Percentiles rank a stretch among this genome's conserved stretches.
phyloP scores from a whole-genome alignment of 2,797 vertebrate species.

The Macroramphosus scolopax region DNA sequence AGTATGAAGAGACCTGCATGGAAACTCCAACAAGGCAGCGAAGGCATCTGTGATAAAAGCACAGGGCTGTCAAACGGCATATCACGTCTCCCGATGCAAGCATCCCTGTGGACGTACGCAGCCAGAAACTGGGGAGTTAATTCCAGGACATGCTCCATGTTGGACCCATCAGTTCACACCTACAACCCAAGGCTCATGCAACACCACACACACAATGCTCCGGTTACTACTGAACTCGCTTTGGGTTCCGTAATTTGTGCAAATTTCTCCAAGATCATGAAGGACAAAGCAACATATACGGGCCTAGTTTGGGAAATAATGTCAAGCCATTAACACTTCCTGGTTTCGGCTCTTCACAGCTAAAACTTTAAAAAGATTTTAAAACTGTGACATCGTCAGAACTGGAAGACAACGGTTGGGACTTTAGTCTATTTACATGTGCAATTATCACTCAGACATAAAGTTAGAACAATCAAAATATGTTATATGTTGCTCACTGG shows the following conservation, averaged over 20 bases:
- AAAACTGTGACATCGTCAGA: no score
- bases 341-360: no score
- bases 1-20: slow-evolving; percentile 11
- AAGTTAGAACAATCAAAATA: no score
- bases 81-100: slow-evolving; percentile 48
- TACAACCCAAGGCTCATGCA: slow-evolving; percentile 9
- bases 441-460: no score
- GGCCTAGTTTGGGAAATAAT: no score
- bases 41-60: slow-evolving; percentile 41
- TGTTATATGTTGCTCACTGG: no score
- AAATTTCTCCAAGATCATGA: not conserved
- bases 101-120: slow-evolving; percentile 30
- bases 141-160: slow-evolving; percentile 42
- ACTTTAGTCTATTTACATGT: no score
- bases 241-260: slow-evolving; percentile 3
- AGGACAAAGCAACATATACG: slow-evolving; percentile 1
- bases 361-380: no score
- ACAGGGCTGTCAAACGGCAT: slow-evolving; percentile 34
- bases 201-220: not conserved
- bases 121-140: slow-evolving; percentile 37
- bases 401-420: no score
- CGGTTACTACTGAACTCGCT: slow-evolving; percentile 2
- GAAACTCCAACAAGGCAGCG: slow-evolving; percentile 26
- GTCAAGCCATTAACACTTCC: no score
- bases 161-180: slow-evolving; percentile 36